A percentile compares a stretch with the other conserved stretches of the same genome.
Conservation (phyloP, 1,140 invertebrate species). For the Formica exsecta region DNA sequence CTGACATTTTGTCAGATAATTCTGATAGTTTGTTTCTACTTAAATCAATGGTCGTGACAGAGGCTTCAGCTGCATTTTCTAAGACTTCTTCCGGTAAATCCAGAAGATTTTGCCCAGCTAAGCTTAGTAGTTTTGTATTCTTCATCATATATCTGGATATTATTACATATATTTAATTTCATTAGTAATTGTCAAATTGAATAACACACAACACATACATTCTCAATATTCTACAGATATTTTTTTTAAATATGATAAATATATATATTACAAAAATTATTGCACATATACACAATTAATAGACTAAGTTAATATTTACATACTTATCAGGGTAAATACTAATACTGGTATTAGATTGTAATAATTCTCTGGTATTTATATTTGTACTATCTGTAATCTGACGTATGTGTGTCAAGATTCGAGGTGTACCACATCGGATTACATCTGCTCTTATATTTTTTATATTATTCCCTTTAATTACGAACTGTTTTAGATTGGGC, state of each 20-base stretch:
- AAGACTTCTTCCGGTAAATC: slow-evolving; percentile 91
- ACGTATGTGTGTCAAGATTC: slow-evolving; percentile 93
- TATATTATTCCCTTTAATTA: slow-evolving; percentile 95
- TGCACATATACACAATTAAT: slow-evolving; percentile 11
- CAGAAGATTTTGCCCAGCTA: slow-evolving; percentile 89
- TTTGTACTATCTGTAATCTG: slow-evolving; percentile 87
- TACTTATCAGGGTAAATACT: slow-evolving; percentile 90
- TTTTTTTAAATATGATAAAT: neutral
- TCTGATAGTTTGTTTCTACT: slow-evolving; percentile 92
- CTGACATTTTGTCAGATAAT: slow-evolving; percentile 88
- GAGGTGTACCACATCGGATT: slow-evolving; percentile 92
- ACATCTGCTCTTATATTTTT: slow-evolving; percentile 92
- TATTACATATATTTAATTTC: slow-evolving; percentile 20
- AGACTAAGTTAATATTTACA: slow-evolving; percentile 70
- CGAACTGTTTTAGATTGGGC: slow-evolving; percentile 93
- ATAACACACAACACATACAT: neutral
- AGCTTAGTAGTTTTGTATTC: slow-evolving; percentile 90
- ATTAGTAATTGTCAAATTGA: neutral
- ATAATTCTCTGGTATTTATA: slow-evolving; percentile 78
- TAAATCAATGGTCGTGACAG: slow-evolving; percentile 92
- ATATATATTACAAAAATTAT: neutral
- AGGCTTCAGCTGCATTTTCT: slow-evolving; percentile 89
- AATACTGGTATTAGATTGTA: slow-evolving; percentile 58
- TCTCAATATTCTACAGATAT: neutral
- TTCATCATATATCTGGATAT: slow-evolving; percentile 90